A percentile compares a stretch with the other conserved stretches of the same genome.
phyloP scores from a whole-genome alignment of 2,888 invertebrate genomes.

The Capitulum mitella region DNA sequence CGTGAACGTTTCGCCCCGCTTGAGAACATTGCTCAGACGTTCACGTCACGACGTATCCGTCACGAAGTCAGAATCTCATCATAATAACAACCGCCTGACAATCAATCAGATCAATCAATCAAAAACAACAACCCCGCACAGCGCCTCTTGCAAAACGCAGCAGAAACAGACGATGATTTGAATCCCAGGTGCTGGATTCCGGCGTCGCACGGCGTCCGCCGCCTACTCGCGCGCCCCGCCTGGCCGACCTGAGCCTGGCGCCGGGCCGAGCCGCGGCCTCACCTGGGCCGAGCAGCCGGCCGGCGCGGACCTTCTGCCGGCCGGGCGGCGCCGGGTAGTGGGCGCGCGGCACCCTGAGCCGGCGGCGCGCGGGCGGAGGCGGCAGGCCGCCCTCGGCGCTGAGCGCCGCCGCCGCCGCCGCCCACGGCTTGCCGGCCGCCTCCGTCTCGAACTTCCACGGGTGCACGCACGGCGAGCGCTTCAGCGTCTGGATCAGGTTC shows the following conservation, averaged over 20 bases:
- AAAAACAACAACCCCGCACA: too few relatives aligned
- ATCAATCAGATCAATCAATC: too few relatives aligned
- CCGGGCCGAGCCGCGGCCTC: too few relatives aligned
- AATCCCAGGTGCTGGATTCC: too few relatives aligned
- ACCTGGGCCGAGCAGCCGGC: too few relatives aligned
- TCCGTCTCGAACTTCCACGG: constrained; percentile 47
- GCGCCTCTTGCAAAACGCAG: too few relatives aligned
- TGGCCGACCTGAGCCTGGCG: too few relatives aligned
- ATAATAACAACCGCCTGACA: too few relatives aligned
- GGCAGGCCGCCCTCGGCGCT: constrained; percentile 12
- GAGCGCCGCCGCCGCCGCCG: constrained; percentile 25
- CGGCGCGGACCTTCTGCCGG: neutral
- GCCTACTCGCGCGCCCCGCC: too few relatives aligned
- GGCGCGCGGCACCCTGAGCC: neutral
- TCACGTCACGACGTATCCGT: neutral
- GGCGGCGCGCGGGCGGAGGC: neutral
- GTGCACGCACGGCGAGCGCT: constrained; percentile 64
- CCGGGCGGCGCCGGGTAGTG: neutral
- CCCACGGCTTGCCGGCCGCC: constrained; percentile 41
- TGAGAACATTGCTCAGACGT: neutral
- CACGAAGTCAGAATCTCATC: neutral
- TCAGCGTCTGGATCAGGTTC: constrained; percentile 77
- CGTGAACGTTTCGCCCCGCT: neutral
- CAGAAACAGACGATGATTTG: too few relatives aligned
- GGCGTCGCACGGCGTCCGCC: too few relatives aligned